Evolutionary conservation across 2,888 invertebrate species (phyloP).

Genomic region (Amblyteles armatorius): DNA sequence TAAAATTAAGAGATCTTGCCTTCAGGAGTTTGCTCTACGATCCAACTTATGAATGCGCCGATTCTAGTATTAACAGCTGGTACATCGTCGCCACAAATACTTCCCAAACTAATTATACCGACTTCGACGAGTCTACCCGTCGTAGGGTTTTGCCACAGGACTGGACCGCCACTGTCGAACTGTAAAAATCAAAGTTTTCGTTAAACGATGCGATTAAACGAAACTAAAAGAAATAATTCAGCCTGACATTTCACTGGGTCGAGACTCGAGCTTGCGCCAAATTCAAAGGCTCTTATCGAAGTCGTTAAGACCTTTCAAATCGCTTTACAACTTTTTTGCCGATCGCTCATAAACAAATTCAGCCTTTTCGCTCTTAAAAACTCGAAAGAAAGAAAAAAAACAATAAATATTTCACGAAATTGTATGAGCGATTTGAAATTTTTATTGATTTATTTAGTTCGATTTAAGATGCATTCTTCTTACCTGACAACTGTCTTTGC

Average conservation of each 20-base stretch:
- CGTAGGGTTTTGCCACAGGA: constrained; percentile 85
- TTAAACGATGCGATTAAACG: too few relatives aligned
- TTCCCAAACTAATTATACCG: constrained; percentile 87
- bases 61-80: constrained; percentile 87
- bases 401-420: not conserved
- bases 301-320: too few relatives aligned
- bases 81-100: constrained; percentile 85
- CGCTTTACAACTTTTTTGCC: too few relatives aligned
- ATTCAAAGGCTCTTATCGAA: too few relatives aligned
- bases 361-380: not conserved
- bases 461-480: not conserved
- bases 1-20: too few relatives aligned
- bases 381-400: not conserved
- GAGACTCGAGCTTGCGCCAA: not conserved
- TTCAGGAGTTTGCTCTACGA: constrained; percentile 74
- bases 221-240: too few relatives aligned
- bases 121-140: constrained; percentile 76
- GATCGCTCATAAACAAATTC: too few relatives aligned
- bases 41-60: constrained; percentile 86
- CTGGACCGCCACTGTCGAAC: constrained; percentile 86
- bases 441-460: not conserved
- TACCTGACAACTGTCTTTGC: constrained; percentile 88
- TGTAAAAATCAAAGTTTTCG: constrained; percentile 54
- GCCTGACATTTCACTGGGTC: too few relatives aligned
- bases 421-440: not conserved